These are phyloP conservation scores for Drosophila fuyamai DNA, from an alignment of 1,140 invertebrate genomes.

Conservation along the genomic window DNA sequence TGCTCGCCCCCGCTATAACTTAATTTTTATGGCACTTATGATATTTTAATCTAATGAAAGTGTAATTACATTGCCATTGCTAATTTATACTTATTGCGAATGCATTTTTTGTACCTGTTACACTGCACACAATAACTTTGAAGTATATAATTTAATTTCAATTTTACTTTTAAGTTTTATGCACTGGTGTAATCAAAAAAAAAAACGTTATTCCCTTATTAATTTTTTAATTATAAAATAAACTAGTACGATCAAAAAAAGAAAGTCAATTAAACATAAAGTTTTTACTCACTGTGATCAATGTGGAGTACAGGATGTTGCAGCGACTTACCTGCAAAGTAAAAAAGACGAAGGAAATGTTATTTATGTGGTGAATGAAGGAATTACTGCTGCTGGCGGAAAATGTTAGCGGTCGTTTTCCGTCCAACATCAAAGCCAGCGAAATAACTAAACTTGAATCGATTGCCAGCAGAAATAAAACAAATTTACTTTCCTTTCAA, in stretches of 20 bases:
- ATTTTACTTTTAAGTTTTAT: no score
- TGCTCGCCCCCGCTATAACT: slow-evolving; percentile 52
- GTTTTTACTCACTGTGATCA: background rate
- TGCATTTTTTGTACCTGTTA: background rate
- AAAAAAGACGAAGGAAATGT: slow-evolving; percentile 40
- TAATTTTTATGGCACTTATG: slow-evolving; percentile 65
- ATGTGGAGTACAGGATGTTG: background rate
- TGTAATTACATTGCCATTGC: slow-evolving; percentile 63
- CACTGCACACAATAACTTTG: background rate
- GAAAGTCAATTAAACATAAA: no score
- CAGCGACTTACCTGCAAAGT: slow-evolving; percentile 63
- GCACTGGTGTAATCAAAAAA: no score
- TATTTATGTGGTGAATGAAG: slow-evolving; percentile 20
- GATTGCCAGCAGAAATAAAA: slow-evolving; percentile 73
- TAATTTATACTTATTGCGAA: slow-evolving; percentile 53
- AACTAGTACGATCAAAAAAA: no score
- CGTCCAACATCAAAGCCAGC: slow-evolving; percentile 66
- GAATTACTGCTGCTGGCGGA: slow-evolving; percentile 43
- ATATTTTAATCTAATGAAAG: slow-evolving; percentile 75
- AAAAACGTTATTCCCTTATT: no score
- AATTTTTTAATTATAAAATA: background rate
- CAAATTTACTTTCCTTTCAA: slow-evolving; percentile 52
- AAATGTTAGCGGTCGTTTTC: slow-evolving; percentile 18
- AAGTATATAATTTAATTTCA: no score
- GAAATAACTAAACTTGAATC: slow-evolving; percentile 71